Evolutionary conservation across 1,140 invertebrate genomes (phyloP).

Genomic region (Lordiphosa mommai): DNA sequence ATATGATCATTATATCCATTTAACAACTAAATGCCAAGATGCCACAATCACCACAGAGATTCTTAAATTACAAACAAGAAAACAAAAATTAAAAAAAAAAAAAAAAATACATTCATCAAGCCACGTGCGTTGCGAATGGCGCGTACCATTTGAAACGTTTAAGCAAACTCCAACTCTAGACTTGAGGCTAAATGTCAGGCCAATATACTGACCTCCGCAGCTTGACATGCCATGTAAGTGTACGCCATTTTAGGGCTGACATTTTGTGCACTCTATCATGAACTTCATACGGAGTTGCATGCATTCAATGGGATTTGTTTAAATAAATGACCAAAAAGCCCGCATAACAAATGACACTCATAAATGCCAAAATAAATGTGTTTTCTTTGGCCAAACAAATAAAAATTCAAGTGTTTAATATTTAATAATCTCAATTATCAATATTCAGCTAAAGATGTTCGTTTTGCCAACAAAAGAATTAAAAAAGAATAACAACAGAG

Average conservation of each 20-base stretch:
- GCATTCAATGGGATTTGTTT: constrained; percentile 25
- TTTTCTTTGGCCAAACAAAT: constrained; percentile 1
- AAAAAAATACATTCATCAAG: constrained; percentile 46
- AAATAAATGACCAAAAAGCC: constrained; percentile 19
- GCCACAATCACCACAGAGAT: constrained; percentile 3
- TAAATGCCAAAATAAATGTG: constrained; percentile 8
- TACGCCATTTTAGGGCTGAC: constrained; percentile 70
- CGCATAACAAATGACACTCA: constrained; percentile 12
- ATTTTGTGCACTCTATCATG: constrained; percentile 21
- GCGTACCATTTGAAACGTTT: constrained; percentile 32
- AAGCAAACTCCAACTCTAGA: constrained; percentile 12
- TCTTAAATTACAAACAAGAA: constrained; percentile 46
- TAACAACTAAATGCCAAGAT: constrained; percentile 55
- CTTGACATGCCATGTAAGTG: constrained; percentile 39
- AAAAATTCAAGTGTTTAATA: constrained; percentile 20
- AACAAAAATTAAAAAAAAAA: not conserved
- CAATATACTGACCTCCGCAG: constrained; percentile 61
- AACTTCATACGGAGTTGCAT: too few species aligned
- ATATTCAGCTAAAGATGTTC: constrained; percentile 17
- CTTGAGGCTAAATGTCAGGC: constrained; percentile 62
- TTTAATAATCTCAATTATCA: constrained; percentile 49
- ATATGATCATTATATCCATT: constrained; percentile 60
- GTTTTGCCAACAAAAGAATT: constrained; percentile 17
- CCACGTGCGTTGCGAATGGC: constrained; percentile 69
- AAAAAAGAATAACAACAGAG: constrained; percentile 19